Conservation (phyloP, 2,797 vertebrate genomes). For the Rhabdomys pumilio region DNA sequence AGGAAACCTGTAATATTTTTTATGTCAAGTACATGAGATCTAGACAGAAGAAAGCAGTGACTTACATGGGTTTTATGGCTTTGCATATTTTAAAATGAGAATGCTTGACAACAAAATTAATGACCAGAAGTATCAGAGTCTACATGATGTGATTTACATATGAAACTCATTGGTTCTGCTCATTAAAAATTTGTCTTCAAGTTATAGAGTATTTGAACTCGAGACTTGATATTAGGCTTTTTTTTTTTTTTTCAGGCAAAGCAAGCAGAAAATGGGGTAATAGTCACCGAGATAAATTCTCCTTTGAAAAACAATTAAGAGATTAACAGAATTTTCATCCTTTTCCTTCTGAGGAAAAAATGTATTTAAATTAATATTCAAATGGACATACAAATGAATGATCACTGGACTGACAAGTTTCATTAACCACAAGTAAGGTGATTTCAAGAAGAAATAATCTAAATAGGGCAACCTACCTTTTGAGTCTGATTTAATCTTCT, state of each 20-base stretch:
- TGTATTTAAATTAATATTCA: constrained; percentile 50
- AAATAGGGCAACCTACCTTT: background rate
- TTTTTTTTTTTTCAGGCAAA: background rate
- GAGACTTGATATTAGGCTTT: background rate
- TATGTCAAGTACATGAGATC: background rate
- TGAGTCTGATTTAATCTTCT: constrained; percentile 28
- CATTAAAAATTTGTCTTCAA: constrained; percentile 25
- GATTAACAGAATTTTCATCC: background rate
- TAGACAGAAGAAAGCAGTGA: background rate
- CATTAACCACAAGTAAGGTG: background rate
- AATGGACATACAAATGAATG: background rate
- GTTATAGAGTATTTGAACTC: background rate
- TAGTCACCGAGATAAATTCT: background rate
- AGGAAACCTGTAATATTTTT: constrained; percentile 4
- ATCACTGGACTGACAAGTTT: constrained; percentile 35
- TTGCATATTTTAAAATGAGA: background rate
- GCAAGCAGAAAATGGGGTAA: background rate
- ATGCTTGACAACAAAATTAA: background rate
- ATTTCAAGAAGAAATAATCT: constrained; percentile 41
- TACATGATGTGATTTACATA: background rate
- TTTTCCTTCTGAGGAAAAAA: background rate
- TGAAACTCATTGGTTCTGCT: background rate
- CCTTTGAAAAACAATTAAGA: background rate
- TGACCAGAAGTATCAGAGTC: background rate
- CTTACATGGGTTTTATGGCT: background rate